Evolutionary conservation across 2,888 invertebrate species (phyloP).

Genomic region (Chrysopilus asiliformis): DNA sequence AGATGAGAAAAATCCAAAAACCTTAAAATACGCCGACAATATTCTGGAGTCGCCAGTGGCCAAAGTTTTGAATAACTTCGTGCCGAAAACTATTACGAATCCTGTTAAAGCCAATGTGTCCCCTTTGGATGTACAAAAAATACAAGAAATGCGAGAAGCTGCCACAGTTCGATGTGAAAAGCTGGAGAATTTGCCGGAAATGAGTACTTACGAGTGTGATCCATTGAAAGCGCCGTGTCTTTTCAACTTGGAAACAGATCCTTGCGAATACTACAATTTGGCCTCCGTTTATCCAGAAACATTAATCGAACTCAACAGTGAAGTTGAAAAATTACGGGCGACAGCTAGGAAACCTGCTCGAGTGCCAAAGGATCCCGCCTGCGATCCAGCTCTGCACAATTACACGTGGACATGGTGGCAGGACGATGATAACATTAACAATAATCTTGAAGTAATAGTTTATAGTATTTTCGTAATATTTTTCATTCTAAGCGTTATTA

Average conservation of each 20-base stretch:
- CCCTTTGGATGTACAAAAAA: conserved; percentile 16
- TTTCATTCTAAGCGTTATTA: background rate
- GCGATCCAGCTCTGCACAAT: conserved; percentile 41
- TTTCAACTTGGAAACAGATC: conserved; percentile 38
- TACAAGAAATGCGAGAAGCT: conserved; percentile 20
- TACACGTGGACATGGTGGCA: conserved; percentile 46
- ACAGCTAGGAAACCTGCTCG: conserved; percentile 33
- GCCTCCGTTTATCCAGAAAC: conserved; percentile 18
- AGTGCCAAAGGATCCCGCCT: conserved; percentile 36
- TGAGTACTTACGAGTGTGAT: conserved; percentile 22
- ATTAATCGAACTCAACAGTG: conserved; percentile 30
- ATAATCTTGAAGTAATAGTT: too few relatives aligned
- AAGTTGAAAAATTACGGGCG: conserved; percentile 33
- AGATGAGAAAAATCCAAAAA: conserved; percentile 23
- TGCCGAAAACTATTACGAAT: background rate
- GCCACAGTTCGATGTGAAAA: conserved; percentile 22
- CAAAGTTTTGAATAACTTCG: conserved; percentile 16
- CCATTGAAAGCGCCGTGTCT: conserved; percentile 35
- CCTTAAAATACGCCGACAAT: conserved; percentile 18
- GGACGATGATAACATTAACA: conserved; percentile 22
- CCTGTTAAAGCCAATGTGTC: background rate
- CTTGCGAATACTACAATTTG: conserved; percentile 37
- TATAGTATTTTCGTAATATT: background rate
- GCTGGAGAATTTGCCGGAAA: conserved; percentile 18
- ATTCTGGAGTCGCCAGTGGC: conserved; percentile 22